These are phyloP conservation scores for Ethmia dodecea DNA, from an alignment of 2,888 invertebrate genomes.

Conservation along the genomic window DNA sequence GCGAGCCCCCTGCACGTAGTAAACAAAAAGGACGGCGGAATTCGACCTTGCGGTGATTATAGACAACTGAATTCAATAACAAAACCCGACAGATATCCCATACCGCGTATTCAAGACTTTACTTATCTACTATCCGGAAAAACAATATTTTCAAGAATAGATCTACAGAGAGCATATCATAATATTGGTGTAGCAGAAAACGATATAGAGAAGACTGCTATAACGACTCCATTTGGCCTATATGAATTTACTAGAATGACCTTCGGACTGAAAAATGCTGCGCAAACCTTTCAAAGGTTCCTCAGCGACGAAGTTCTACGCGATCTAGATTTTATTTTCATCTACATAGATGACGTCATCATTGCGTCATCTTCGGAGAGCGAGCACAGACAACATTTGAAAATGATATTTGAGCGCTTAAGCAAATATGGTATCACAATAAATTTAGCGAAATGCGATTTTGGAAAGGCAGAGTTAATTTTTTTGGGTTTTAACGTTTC, in stretches of 20 bases:
- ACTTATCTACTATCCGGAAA: constrained; percentile 15
- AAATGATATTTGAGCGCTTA: constrained; percentile 15
- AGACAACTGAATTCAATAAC: constrained; percentile 31
- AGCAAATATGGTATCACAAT: constrained; percentile 15
- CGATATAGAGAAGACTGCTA: constrained; percentile 40
- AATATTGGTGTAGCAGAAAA: constrained; percentile 33
- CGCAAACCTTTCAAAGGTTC: constrained; percentile 32
- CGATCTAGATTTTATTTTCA: constrained; percentile 22
- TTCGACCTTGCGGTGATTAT: constrained; percentile 36
- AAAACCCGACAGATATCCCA: constrained; percentile 31
- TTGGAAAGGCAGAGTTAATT: constrained; percentile 11
- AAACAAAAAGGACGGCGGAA: constrained; percentile 10
- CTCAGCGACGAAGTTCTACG: constrained; percentile 21
- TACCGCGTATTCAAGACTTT: constrained; percentile 34
- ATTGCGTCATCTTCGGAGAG: constrained; percentile 16
- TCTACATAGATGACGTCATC: constrained; percentile 32
- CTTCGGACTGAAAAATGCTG: constrained; percentile 34
- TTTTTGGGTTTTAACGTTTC: constrained; percentile 18
- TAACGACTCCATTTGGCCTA: constrained; percentile 33
- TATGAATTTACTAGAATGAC: constrained; percentile 32
- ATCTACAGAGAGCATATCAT: constrained; percentile 35
- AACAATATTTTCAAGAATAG: constrained; percentile 27
- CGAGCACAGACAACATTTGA: not conserved
- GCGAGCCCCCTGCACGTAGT: constrained; percentile 13
- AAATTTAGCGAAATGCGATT: constrained; percentile 16